A percentile compares a stretch with the other conserved stretches of the same genome.
Evolutionary conservation across 1,140 invertebrate species (phyloP).

Genomic region (Ostrea edulis): DNA sequence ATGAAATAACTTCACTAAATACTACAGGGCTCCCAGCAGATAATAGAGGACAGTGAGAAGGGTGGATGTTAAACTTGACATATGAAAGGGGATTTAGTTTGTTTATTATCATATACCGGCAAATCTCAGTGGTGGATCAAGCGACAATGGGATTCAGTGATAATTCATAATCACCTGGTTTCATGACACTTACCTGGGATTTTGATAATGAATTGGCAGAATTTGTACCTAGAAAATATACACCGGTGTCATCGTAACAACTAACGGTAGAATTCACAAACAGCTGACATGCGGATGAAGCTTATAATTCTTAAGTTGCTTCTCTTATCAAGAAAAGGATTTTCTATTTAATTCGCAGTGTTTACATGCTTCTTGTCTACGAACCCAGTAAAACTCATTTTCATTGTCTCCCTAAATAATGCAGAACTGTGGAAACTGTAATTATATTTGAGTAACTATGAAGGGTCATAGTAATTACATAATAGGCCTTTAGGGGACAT

Average conservation of each 20-base stretch:
- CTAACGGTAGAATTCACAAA: slow-evolving; percentile 18
- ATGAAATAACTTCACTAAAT: slow-evolving; percentile 22
- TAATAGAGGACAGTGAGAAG: not conserved
- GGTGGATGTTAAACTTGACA: slow-evolving; percentile 18
- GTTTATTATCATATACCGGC: slow-evolving; percentile 32
- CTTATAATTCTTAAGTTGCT: not conserved
- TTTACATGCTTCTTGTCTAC: too few relatives aligned
- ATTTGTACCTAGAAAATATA: not conserved
- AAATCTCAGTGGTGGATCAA: slow-evolving; percentile 28
- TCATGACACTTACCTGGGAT: slow-evolving; percentile 23
- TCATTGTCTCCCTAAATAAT: not conserved
- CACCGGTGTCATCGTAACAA: not conserved
- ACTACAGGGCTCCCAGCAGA: not conserved
- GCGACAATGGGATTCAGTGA: slow-evolving; percentile 10
- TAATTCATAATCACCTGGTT: slow-evolving; percentile 16
- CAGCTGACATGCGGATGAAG: not conserved
- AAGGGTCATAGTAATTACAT: not conserved
- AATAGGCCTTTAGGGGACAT: not conserved
- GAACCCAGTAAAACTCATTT: not conserved
- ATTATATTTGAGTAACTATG: slow-evolving; percentile 9
- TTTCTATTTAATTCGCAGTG: not conserved
- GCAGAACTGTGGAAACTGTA: not conserved
- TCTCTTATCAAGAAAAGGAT: not conserved
- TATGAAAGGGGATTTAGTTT: not conserved
- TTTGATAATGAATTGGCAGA: slow-evolving; percentile 30